Evolutionary conservation across 2,113 vertebrate species (phyloP).

Genomic region (Panurus biarmicus): DNA sequence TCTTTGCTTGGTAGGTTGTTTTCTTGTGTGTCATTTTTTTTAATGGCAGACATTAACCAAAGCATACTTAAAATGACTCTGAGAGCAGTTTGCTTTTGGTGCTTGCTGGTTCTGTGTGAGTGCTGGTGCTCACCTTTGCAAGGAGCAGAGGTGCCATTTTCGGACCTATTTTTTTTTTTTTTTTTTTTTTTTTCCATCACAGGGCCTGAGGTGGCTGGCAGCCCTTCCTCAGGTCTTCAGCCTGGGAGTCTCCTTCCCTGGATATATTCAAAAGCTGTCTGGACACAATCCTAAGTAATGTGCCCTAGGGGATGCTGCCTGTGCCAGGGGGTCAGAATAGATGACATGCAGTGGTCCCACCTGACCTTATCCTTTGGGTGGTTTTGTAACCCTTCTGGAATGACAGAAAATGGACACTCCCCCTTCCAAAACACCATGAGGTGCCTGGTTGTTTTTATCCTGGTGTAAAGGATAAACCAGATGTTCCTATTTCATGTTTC

Average conservation of each 20-base stretch:
- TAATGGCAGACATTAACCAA: not conserved
- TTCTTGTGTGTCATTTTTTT: not conserved
- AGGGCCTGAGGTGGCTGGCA: not conserved
- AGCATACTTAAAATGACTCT: not conserved
- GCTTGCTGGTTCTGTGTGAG: not conserved
- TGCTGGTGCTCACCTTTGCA: not conserved
- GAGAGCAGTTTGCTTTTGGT: not conserved
- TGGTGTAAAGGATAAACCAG: not conserved
- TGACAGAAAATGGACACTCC: not conserved
- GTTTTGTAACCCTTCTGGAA: not conserved
- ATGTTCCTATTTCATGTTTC: not conserved
- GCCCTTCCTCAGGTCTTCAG: not conserved
- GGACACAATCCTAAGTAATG: not conserved
- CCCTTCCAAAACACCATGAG: not conserved
- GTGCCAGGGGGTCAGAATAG: not conserved
- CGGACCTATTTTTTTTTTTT: accelerated
- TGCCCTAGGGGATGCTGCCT: not conserved
- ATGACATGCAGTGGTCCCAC: not conserved
- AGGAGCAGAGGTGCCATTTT: not conserved
- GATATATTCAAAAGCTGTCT: not conserved
- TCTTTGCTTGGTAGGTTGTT: not conserved
- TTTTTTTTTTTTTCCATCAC: accelerated
- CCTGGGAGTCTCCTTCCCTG: not conserved
- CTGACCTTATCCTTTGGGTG: not conserved
- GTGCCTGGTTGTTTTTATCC: not conserved